A percentile compares a stretch with the other conserved stretches of the same genome.
phyloP scores from a whole-genome alignment of 2,888 invertebrate species.

The Lamellibrachia satsuma region DNA sequence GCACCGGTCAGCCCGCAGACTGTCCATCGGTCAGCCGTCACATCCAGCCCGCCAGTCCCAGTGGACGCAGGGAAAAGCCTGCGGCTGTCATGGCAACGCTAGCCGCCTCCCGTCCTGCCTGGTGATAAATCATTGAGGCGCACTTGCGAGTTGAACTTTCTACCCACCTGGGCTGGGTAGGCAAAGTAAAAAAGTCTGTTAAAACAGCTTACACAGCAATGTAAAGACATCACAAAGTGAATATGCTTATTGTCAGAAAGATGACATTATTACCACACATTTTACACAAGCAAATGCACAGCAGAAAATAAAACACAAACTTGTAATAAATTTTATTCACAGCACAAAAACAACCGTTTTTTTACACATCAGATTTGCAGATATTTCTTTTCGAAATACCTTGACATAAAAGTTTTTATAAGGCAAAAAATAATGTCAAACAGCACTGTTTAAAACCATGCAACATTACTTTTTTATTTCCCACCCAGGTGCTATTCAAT shows the following conservation, averaged over 20 bases:
- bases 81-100: background rate
- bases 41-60: background rate
- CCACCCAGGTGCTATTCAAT: background rate
- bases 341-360: background rate
- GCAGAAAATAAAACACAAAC: background rate
- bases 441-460: no score
- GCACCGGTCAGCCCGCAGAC: background rate
- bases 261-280: background rate
- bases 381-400: no score
- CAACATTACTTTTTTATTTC: background rate
- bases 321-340: constrained; percentile 21
- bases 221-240: background rate
- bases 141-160: constrained; percentile 35
- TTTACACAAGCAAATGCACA: background rate
- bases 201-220: constrained; percentile 23
- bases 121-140: constrained; percentile 17
- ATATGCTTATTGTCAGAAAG: background rate
- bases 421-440: no score
- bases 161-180: constrained; percentile 64
- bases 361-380: no score
- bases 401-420: no score
- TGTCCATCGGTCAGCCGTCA: background rate
- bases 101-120: background rate
- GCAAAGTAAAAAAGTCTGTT: constrained; percentile 53
- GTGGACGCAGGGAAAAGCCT: background rate